Percentiles rank a stretch among this genome's conserved stretches.
These are phyloP conservation scores for Eptesicus fuscus DNA, from an alignment of 2,113 vertebrate species.

Conservation along the genomic window DNA sequence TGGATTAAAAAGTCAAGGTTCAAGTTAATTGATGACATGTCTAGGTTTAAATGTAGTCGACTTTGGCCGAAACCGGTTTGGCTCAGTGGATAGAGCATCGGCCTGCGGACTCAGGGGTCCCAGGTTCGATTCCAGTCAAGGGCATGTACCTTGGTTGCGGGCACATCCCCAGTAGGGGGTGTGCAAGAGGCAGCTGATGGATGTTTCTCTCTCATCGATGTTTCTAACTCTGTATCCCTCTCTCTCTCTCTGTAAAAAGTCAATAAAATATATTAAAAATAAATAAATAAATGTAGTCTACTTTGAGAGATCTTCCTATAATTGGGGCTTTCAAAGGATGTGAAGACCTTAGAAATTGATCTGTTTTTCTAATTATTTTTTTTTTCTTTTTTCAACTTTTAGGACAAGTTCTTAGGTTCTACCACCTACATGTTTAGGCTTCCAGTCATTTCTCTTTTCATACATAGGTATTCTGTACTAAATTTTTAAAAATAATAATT, in stretches of 20 bases:
- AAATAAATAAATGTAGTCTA: slow-evolving; percentile 3
- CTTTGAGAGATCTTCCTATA: background rate
- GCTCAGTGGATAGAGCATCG: too few relatives aligned
- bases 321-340: background rate
- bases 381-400: background rate
- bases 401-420: background rate
- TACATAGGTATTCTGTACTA: background rate
- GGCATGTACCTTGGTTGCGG: too few relatives aligned
- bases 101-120: too few relatives aligned
- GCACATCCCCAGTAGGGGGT: too few relatives aligned
- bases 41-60: background rate
- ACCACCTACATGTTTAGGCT: background rate
- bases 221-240: too few relatives aligned
- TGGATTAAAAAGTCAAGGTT: slow-evolving; percentile 2
- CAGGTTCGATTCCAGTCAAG: too few relatives aligned
- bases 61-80: too few relatives aligned
- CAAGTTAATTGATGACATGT: background rate
- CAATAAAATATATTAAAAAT: too few relatives aligned
- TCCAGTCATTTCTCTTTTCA: slow-evolving; percentile 23
- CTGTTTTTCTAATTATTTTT: background rate
- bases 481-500: background rate
- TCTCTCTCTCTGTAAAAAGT: too few relatives aligned
- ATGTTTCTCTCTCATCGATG: too few relatives aligned
- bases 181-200: too few relatives aligned
- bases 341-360: background rate